Conservation (phyloP, 2,797 vertebrate species). For the Ispidina picta region DNA sequence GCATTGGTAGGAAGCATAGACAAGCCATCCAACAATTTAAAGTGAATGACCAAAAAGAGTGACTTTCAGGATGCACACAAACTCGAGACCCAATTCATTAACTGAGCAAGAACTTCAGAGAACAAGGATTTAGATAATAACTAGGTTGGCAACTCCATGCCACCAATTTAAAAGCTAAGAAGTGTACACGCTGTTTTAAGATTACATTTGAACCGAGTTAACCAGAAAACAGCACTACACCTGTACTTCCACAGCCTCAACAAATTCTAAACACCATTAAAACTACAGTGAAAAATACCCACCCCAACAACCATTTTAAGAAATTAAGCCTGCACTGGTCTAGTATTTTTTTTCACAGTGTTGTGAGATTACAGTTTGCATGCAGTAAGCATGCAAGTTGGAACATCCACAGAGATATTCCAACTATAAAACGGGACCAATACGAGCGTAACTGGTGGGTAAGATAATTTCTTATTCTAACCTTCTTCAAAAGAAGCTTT, state of each 20-base stretch:
- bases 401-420: background rate
- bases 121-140: background rate
- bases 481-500: background rate
- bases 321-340: background rate
- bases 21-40: background rate
- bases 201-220: background rate
- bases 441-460: background rate
- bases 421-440: background rate
- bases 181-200: background rate
- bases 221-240: background rate
- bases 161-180: background rate
- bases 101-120: background rate
- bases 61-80: background rate
- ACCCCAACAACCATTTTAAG: background rate
- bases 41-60: background rate
- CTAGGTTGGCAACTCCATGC: background rate
- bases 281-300: background rate
- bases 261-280: background rate
- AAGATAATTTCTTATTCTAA: background rate
- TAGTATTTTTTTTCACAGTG: background rate
- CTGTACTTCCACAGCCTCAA: background rate
- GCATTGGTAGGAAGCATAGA: background rate
- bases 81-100: background rate
- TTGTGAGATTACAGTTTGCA: background rate
- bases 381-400: background rate